Conservation (phyloP, 2,113 vertebrate genomes). For the Rhadina sibilatrix region DNA sequence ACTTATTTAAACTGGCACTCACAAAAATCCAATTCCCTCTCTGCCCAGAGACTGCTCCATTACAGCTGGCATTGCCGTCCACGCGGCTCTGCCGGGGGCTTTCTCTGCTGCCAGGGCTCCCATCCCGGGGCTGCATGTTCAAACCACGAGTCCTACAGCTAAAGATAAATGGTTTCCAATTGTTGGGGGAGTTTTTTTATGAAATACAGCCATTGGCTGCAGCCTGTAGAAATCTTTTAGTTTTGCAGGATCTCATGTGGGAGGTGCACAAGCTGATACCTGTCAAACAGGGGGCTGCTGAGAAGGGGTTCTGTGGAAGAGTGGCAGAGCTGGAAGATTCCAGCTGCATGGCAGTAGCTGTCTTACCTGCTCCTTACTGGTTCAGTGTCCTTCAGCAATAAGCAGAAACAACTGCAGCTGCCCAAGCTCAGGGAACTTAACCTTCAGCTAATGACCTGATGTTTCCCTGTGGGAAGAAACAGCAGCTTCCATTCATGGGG, state of each 20-base stretch:
- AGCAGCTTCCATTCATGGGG: not conserved
- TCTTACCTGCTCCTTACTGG: not conserved
- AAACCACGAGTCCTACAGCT: not conserved
- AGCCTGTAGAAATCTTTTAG: not conserved
- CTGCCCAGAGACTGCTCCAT: not conserved
- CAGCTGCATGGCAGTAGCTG: not conserved
- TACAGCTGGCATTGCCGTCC: not conserved
- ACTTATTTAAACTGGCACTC: not conserved
- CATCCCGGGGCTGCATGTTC: not conserved
- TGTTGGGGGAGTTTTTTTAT: not conserved
- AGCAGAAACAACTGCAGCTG: not conserved
- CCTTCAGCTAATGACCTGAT: not conserved
- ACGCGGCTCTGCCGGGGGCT: accelerated
- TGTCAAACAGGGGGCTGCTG: not conserved
- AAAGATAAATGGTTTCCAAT: not conserved
- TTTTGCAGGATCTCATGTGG: not conserved
- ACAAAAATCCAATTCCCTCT: slow-evolving; percentile 35
- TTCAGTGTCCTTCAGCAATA: not conserved
- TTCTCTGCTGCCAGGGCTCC: not conserved
- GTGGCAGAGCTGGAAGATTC: not conserved
- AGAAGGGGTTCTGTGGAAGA: not conserved
- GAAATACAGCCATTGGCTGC: not conserved
- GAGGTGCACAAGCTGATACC: not conserved
- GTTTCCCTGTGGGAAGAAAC: not conserved
- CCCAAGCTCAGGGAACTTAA: not conserved